These are phyloP conservation scores for Oenanthe melanoleuca DNA, from an alignment of 2,113 vertebrate genomes.

Conservation along the genomic window DNA sequence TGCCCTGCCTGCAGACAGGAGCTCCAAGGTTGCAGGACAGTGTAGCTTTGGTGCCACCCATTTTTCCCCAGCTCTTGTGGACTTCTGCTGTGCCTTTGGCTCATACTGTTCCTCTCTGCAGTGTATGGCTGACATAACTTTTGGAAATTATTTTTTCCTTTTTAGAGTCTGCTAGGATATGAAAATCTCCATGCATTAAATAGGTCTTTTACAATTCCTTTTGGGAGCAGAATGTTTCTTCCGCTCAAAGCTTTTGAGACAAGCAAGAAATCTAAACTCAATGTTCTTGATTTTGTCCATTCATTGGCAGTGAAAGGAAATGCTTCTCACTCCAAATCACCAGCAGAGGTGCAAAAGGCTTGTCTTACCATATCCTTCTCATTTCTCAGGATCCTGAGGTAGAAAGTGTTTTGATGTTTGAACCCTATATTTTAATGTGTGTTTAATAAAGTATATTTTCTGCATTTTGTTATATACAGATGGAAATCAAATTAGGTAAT, in stretches of 20 bases:
- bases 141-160: background rate
- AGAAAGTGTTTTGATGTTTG: background rate
- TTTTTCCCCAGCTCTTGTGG: background rate
- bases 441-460: background rate
- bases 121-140: background rate
- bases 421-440: background rate
- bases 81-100: background rate
- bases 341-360: background rate
- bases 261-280: background rate
- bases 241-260: background rate
- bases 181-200: background rate
- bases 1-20: background rate
- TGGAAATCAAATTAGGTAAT: background rate
- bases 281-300: background rate
- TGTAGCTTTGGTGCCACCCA: rapidly evolving
- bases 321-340: background rate
- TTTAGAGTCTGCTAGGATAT: background rate
- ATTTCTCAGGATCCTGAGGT: background rate
- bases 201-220: background rate
- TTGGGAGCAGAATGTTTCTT: background rate
- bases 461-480: background rate
- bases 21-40: background rate
- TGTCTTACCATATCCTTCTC: background rate
- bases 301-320: background rate
- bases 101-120: rapidly evolving